Evolutionary conservation across 2,888 invertebrate species (phyloP).

Genomic region (Syrista parreyssii): DNA sequence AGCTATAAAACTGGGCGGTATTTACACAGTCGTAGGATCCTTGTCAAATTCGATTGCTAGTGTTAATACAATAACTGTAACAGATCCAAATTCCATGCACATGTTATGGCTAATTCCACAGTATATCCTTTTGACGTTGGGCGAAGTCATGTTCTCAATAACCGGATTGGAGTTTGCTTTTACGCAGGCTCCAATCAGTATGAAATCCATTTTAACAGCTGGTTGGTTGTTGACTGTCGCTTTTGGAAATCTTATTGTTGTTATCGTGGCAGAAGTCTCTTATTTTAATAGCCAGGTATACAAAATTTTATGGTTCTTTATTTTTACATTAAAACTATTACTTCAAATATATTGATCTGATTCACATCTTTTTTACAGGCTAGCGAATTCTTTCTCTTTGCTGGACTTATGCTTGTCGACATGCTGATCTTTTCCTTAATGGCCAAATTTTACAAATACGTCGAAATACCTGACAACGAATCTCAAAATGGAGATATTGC

Average conservation of each 20-base stretch:
- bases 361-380: slow-evolving; percentile 72
- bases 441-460: slow-evolving; percentile 84
- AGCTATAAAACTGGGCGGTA: slow-evolving; percentile 72
- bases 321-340: slow-evolving; percentile 8
- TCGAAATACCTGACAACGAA: slow-evolving; percentile 63
- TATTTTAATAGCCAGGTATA: slow-evolving; percentile 80
- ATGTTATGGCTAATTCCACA: slow-evolving; percentile 92
- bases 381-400: slow-evolving; percentile 88
- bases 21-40: slow-evolving; percentile 72
- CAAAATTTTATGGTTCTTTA: background rate
- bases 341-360: background rate
- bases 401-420: slow-evolving; percentile 85
- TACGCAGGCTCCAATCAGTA: slow-evolving; percentile 89
- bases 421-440: slow-evolving; percentile 85
- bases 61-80: slow-evolving; percentile 67
- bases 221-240: slow-evolving; percentile 94
- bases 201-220: slow-evolving; percentile 95
- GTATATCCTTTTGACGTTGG: slow-evolving; percentile 90
- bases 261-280: slow-evolving; percentile 84
- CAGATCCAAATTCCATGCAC: slow-evolving; percentile 79
- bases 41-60: slow-evolving; percentile 47
- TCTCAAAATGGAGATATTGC: slow-evolving; percentile 20
- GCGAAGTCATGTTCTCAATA: slow-evolving; percentile 95
- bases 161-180: slow-evolving; percentile 97
- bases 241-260: slow-evolving; percentile 92